Conservation (phyloP, 2,888 invertebrate genomes). For the Parnassius mnemosyne region DNA sequence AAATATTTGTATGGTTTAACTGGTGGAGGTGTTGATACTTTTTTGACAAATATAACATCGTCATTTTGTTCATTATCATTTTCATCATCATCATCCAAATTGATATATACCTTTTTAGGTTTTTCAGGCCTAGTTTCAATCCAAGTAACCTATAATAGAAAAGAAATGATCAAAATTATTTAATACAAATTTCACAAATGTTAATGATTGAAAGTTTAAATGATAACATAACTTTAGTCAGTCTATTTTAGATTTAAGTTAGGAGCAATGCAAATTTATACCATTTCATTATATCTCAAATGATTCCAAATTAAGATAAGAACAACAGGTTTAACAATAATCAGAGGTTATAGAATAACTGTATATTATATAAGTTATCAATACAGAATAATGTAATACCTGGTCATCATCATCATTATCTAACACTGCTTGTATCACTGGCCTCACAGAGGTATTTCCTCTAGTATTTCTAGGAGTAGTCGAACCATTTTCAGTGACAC, state of each 20-base stretch:
- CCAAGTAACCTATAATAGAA: constrained; percentile 55
- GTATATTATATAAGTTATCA: too few species aligned
- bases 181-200: too few species aligned
- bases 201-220: too few species aligned
- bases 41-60: constrained; percentile 68
- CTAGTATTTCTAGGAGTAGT: constrained; percentile 56
- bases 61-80: constrained; percentile 33
- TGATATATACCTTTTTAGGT: constrained; percentile 54
- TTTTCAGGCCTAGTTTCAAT: constrained; percentile 51
- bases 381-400: constrained; percentile 32
- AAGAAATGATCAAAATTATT: too few species aligned
- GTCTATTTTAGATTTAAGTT: too few species aligned
- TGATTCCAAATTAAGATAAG: too few species aligned
- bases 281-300: too few species aligned
- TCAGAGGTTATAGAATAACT: too few species aligned
- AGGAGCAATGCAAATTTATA: too few species aligned
- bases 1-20: constrained; percentile 56
- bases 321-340: too few species aligned
- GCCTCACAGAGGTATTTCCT: constrained; percentile 55
- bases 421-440: constrained; percentile 51
- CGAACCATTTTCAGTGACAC: constrained; percentile 48
- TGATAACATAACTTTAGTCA: too few species aligned
- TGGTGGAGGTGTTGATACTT: constrained; percentile 51
- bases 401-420: constrained; percentile 60
- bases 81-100: constrained; percentile 53